phyloP scores from a whole-genome alignment of 2,113 vertebrate genomes.

The Copsychus sechellarum region DNA sequence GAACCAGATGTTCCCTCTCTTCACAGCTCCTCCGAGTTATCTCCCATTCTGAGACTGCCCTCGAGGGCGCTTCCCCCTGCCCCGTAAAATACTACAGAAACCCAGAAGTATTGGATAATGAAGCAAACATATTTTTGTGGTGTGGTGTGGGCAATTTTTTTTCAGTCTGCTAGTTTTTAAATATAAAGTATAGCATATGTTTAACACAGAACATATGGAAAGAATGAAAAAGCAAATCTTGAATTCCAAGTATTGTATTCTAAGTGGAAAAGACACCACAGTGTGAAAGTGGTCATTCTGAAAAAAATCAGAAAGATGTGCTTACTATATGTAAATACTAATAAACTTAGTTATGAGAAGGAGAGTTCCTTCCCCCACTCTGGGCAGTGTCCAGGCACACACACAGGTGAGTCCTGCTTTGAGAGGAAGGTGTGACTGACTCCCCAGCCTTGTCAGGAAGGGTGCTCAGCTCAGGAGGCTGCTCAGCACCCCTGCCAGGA shows the following conservation, averaged over 20 bases:
- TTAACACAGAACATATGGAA: slow-evolving; percentile 75
- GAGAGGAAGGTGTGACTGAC: neutral
- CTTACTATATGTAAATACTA: neutral
- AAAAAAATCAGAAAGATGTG: neutral
- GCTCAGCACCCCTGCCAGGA: neutral
- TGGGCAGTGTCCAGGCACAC: neutral
- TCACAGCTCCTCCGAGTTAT: slow-evolving; percentile 11
- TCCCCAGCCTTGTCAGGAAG: neutral
- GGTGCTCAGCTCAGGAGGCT: neutral
- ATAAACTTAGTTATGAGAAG: neutral
- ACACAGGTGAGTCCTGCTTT: neutral
- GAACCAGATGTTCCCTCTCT: slow-evolving; percentile 38
- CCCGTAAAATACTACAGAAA: neutral
- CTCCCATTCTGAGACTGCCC: slow-evolving; percentile 16
- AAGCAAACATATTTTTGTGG: slow-evolving; percentile 75
- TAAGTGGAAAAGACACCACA: slow-evolving; percentile 28
- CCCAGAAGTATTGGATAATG: slow-evolving; percentile 60
- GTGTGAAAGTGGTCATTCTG: slow-evolving; percentile 26
- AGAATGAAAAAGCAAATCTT: slow-evolving; percentile 66
- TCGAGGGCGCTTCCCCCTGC: neutral
- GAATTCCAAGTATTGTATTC: slow-evolving; percentile 62
- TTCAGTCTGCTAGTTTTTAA: slow-evolving; percentile 71
- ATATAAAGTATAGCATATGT: slow-evolving; percentile 74
- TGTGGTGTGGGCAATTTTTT: slow-evolving; percentile 26
- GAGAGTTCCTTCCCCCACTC: neutral